These are phyloP conservation scores for Abscondita cerata DNA, from an alignment of 2,888 invertebrate genomes.

Conservation along the genomic window DNA sequence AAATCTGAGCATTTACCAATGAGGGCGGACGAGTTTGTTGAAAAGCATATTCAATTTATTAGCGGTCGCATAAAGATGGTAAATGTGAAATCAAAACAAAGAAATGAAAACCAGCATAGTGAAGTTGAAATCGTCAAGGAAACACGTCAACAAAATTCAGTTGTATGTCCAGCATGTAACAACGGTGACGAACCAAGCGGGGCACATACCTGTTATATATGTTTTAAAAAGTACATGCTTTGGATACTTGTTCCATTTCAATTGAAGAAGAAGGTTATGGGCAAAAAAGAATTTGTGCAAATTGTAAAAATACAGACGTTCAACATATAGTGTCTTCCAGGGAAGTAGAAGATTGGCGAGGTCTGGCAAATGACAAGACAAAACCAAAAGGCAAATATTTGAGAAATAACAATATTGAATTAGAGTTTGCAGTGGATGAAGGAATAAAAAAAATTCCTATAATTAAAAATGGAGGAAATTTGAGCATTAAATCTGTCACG, in stretches of 20 bases:
- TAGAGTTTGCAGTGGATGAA: too few relatives aligned
- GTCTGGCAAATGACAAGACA: not conserved
- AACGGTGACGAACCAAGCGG: not conserved
- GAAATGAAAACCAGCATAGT: too few relatives aligned
- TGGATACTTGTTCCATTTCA: too few relatives aligned
- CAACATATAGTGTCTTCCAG: not conserved
- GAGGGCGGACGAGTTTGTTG: conserved; percentile 2
- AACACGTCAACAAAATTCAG: too few relatives aligned
- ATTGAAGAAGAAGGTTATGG: conserved; percentile 1
- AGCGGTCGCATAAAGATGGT: conserved; percentile 8
- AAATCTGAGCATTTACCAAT: not conserved
- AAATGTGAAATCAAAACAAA: not conserved
- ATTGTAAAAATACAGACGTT: too few relatives aligned
- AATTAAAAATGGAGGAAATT: too few relatives aligned
- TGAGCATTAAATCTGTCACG: too few relatives aligned
- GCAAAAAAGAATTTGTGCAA: not conserved
- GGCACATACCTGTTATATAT: not conserved
- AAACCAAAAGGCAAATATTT: not conserved
- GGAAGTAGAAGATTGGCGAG: not conserved
- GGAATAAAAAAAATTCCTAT: too few relatives aligned
- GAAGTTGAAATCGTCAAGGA: not conserved
- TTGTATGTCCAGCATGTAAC: not conserved
- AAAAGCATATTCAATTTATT: conserved; percentile 14
- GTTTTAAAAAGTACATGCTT: too few relatives aligned
- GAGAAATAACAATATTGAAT: too few relatives aligned